These are phyloP conservation scores for Streptopelia turtur DNA, from an alignment of 2,797 vertebrate species.

Conservation along the genomic window DNA sequence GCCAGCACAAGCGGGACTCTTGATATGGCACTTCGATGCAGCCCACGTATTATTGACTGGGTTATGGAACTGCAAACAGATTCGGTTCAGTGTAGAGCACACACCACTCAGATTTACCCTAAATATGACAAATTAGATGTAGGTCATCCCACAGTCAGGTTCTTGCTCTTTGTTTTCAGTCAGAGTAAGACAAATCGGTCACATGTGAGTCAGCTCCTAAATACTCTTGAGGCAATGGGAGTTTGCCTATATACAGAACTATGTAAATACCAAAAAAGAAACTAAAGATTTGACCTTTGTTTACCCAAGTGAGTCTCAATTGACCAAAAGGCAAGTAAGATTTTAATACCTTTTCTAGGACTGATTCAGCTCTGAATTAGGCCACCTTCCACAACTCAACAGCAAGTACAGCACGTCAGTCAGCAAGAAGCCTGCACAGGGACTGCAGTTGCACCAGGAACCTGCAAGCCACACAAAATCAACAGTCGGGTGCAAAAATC, in stretches of 20 bases:
- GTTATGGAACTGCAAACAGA: background rate
- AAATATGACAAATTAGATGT: background rate
- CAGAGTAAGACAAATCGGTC: constrained; percentile 9
- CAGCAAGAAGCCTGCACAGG: background rate
- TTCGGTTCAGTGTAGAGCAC: background rate
- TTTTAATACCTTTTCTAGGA: constrained; percentile 38
- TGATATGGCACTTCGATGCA: background rate
- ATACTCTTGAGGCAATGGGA: background rate
- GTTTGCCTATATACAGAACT: background rate
- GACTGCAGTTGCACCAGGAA: background rate
- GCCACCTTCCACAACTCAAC: background rate
- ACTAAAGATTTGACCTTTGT: constrained; percentile 39
- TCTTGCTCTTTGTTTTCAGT: constrained; percentile 40
- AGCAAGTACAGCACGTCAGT: background rate
- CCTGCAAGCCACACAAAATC: background rate
- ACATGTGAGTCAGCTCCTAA: background rate
- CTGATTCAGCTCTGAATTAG: constrained; percentile 45
- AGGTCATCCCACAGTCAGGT: constrained; percentile 1
- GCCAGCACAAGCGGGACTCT: background rate
- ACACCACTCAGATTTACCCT: constrained; percentile 1
- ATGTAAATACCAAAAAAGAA: constrained; percentile 36
- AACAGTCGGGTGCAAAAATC: constrained; percentile 14
- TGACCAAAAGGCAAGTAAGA: constrained; percentile 33
- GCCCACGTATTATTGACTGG: background rate
- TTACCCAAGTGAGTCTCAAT: background rate